Evolutionary conservation across 1,140 invertebrate species (phyloP), one percentile per base, ranked within the genome.

Genomic region (Protaetia brevitarsis): DNA sequence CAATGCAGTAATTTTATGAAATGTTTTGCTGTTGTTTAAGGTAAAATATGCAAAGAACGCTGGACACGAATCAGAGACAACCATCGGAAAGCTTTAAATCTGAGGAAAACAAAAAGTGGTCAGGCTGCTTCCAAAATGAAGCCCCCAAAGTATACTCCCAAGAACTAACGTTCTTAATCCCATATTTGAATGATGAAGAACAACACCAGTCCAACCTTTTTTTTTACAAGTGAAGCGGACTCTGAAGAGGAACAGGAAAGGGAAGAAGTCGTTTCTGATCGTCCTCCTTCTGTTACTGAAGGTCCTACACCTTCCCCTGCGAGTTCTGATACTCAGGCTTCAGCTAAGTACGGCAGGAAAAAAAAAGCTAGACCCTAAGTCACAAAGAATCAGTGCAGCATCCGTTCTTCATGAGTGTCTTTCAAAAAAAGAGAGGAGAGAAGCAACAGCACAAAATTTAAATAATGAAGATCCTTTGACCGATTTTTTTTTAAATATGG

Each of bases 151-250:
- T n/a, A 59, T 66, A 36, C 57, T 62, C 21, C 60, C 21, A 66
- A 65, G 65, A 66, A 36, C 34, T 66, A 41, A 23, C 59, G 59
- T 66, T 66, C 57, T 34, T 66, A 30, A 30, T 30, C 30, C 65
- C 65, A 66, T 66, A 67, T 65, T 65, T 67, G 34, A 67, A 67
- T 51, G 62, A 65, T 27, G 66, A 67, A 65, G 63, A 67, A 67
- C 30, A 66, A 36, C 60, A 60, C 21, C 65, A 45, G 31, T 66
- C 60, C 16, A 66, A 66, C 65, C 21, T 66, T 51, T 67, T n/a
- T 63, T 26, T 63, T 45, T 45, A 66, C 36, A 37, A 34, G 26
- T 29, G 66, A 51, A 41, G 36, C 19, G 21, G 60, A 66, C 26
- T 31, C 56, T 28, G 36, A 67, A 64, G 41, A 67, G 57, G 63